Conservation (phyloP, 2,113 vertebrate species). For the Pedionomus torquatus region DNA sequence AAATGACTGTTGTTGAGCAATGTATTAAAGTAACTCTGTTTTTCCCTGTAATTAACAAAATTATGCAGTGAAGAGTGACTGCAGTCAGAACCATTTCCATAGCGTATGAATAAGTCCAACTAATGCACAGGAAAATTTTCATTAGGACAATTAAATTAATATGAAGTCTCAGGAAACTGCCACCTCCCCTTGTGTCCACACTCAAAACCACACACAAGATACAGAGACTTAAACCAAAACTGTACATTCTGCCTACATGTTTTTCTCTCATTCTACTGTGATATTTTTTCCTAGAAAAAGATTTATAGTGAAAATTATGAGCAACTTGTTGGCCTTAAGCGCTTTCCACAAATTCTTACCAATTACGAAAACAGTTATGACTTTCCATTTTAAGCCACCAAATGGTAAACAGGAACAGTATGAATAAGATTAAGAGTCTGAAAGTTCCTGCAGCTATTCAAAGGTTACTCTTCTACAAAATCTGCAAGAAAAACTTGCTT, state of each 20-base stretch:
- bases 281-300: not conserved
- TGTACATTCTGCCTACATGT: not conserved
- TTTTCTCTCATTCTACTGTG: not conserved
- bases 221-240: not conserved
- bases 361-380: not conserved
- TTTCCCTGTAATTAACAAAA: not conserved
- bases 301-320: not conserved
- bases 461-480: not conserved
- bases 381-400: not conserved
- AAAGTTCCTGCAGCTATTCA: constrained; percentile 29
- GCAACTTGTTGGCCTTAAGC: not conserved
- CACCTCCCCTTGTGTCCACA: not conserved
- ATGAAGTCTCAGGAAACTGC: not conserved
- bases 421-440: not conserved
- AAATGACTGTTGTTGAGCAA: not conserved
- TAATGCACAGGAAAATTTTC: not conserved
- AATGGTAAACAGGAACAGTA: not conserved
- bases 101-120: not conserved
- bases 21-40: not conserved
- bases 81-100: not conserved
- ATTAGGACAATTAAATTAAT: not conserved
- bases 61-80: not conserved
- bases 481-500: constrained; percentile 19
- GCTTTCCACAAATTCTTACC: not conserved
- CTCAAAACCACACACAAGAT: not conserved